Base-by-base conservation (phyloP, 2,888 invertebrate genomes). In the Polia nebulosa region DNA sequence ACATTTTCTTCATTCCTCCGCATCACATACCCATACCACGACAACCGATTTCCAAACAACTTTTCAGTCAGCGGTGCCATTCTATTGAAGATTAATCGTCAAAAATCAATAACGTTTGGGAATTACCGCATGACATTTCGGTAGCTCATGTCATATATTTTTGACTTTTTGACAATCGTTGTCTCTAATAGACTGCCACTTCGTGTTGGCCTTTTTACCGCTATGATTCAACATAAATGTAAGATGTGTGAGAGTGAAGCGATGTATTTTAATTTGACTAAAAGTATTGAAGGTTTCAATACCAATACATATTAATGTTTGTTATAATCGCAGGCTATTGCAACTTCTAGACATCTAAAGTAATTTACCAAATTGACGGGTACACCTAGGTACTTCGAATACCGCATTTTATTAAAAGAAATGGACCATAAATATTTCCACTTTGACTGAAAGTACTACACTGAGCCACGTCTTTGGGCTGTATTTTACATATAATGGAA, bases 401-500 rank as follows among this genome's bases (percentile, higher is more conserved):
- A 64, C 57, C 45, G 66, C 45, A 64, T 81, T 79, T 77, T 81
- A 81, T 79, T 81, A 74, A 70, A 66, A 78, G 65, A 58, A 74
- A 81, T 79, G 69, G 79, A 64, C 75, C 61, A 79, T 81, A 78
- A 73, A 79, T 79, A 78, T 73, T 70, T 73, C 67, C 57, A 78
- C 52, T 78, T 61, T 52, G 52, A 57, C 74, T 63, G 55, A 64
- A 79, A 69, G 79, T 79, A 69, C 74, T 73, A 78, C 49, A 74
- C 51, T 52, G 69, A 69, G 66, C 47, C 63, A 70, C 72, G 57
- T 74, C 57, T 81, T 59, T 51, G 57, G 44, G 65, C 78, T 63
- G 81, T 79, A 79, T 81, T 79, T 79, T 73, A 79, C 66, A 69
- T 69, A 57, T 81, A 73, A 81, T 81, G 74, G 74, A 78, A 79